Evolutionary conservation across 1,140 invertebrate species (phyloP), one percentile per base, ranked within the genome.

Genomic region (Drosophila lowei): DNA sequence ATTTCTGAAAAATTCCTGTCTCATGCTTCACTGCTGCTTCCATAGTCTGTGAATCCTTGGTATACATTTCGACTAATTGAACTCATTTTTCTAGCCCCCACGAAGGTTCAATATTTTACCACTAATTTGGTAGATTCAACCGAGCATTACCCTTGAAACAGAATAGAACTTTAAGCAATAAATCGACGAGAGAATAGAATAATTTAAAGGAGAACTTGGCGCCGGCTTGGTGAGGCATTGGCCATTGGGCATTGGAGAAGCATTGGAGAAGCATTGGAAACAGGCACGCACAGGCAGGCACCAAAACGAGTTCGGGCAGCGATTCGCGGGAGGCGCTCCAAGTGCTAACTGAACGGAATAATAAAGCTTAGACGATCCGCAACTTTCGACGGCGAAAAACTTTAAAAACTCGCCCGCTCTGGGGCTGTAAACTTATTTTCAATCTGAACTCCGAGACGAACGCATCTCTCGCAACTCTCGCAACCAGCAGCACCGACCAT

Each of bases 371-470:
- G 67, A 38, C 34, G 34, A 38, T 4, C 64, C 58, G 46, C 70
- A 77, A 70, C 47, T 77, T 79, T 84, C 50, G 34, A 30, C 52
- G 44, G 46, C 52, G 50, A 49, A 70, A 77, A 71, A 77, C 63
- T 68, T 88, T 88, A 88, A 83, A 86, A 72, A 83, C 30, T 72
- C 79, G 64, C 61, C 49, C 57, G n/a, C 59, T 13, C 57, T 56
- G 74, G 55, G 64, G 55, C 59, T 57, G 48, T 68, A 57, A 76
- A 77, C 66, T 83, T 88, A 88, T 84, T 88, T 76, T 80, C 78
- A 61, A 88, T 74, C 78, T 79, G 72, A 66, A 65, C 83, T 77
- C 78, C 60, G 70, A 60, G 71, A 71, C 46, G 83, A 43, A 38
- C 70, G 75, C 59, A 68, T 43, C 48, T 11, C 30, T 34, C 30